Evolutionary conservation across 2,113 vertebrate genomes (phyloP).

Genomic region (Psilopogon haemacephalus): DNA sequence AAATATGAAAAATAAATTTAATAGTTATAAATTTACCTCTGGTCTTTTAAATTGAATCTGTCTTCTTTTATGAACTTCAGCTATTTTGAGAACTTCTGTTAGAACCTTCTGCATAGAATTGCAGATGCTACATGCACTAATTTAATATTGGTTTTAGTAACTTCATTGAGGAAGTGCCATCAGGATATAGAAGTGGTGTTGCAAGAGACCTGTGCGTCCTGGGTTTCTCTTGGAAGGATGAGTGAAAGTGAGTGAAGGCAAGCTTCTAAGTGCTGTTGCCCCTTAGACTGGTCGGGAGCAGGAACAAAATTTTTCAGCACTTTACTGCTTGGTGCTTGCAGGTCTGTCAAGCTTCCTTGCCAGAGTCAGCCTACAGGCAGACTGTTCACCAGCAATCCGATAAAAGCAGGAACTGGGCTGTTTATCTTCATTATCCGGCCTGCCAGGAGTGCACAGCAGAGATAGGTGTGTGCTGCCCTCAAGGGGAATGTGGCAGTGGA

Average conservation of each 20-base stretch:
- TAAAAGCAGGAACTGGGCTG: not conserved
- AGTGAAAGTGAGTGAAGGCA: not conserved
- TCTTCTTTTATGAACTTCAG: not conserved
- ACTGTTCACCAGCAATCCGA: not conserved
- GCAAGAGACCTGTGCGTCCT: not conserved
- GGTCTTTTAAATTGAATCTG: not conserved
- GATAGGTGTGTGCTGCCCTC: not conserved
- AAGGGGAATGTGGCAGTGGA: too few relatives aligned
- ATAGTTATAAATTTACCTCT: not conserved
- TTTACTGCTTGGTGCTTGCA: not conserved
- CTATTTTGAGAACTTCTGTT: not conserved
- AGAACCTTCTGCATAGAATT: not conserved
- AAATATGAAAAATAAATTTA: not conserved
- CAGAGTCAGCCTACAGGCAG: not conserved
- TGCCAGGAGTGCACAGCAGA: not conserved
- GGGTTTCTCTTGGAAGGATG: not conserved
- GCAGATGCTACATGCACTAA: not conserved
- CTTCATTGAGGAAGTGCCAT: not conserved
- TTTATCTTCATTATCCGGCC: not conserved
- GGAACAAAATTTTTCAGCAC: not conserved
- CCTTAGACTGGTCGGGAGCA: not conserved
- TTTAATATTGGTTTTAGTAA: not conserved
- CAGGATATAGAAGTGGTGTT: not conserved
- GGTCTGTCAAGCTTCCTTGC: rapidly evolving
- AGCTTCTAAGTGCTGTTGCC: not conserved